Percentiles rank a stretch among this genome's conserved stretches.
Conservation (phyloP, 2,888 invertebrate genomes). For the Pheosia tremula region DNA sequence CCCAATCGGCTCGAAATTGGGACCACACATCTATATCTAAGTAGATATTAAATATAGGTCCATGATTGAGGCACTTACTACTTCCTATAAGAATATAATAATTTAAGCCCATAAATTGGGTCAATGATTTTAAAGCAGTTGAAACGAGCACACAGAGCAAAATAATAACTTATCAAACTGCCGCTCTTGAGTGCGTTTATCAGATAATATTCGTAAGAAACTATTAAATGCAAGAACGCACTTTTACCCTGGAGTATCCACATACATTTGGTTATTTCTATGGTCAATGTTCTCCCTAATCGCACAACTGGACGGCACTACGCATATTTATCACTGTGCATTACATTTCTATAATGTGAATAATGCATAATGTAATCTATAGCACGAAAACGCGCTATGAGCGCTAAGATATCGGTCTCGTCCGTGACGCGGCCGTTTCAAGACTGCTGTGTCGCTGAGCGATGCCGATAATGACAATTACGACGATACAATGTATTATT, state of each 20-base stretch:
- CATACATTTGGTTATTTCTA: constrained; percentile 1
- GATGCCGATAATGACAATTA: constrained; percentile 34
- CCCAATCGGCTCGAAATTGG: not conserved
- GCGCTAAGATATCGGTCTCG: constrained; percentile 35
- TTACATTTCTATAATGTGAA: constrained; percentile 30
- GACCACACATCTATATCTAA: no score
- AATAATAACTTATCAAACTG: constrained; percentile 1
- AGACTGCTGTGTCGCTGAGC: constrained; percentile 37
- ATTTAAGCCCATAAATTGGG: not conserved
- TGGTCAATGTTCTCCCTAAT: constrained; percentile 20
- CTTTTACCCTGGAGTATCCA: not conserved
- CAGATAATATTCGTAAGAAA: not conserved
- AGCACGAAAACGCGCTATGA: constrained; percentile 28
- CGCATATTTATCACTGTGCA: constrained; percentile 26
- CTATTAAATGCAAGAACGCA: not conserved
- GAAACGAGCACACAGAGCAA: not conserved
- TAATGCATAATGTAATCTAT: constrained; percentile 38
- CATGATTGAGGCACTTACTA: not conserved
- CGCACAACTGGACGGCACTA: constrained; percentile 19
- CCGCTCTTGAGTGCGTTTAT: constrained; percentile 6
- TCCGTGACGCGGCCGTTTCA: constrained; percentile 46
- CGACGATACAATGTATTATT: constrained; percentile 22
- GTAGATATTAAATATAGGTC: no score
- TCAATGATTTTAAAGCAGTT: constrained; percentile 1
- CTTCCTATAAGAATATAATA: not conserved